Evolutionary conservation across 2,113 vertebrate species (phyloP).

Genomic region (Centropus unirufus): DNA sequence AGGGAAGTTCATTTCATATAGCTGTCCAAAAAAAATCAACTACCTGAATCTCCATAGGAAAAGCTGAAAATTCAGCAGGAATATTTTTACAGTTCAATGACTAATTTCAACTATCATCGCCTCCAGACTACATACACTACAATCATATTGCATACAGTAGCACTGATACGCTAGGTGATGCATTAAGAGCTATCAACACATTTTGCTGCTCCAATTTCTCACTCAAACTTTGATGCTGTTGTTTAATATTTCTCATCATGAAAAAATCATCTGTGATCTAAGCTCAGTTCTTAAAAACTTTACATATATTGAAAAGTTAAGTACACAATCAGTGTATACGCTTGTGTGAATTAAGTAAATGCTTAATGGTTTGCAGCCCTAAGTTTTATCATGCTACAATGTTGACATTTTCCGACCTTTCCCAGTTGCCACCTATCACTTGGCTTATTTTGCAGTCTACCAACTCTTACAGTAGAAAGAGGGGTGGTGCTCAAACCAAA

Average conservation of each 20-base stretch:
- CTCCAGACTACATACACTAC: not conserved
- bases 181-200: not conserved
- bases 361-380: not conserved
- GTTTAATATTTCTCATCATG: not conserved
- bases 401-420: not conserved
- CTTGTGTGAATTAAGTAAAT: not conserved
- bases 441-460: not conserved
- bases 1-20: not conserved
- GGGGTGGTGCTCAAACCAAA: not conserved
- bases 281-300: not conserved
- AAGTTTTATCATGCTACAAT: not conserved
- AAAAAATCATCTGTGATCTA: not conserved
- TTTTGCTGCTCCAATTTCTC: not conserved
- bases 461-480: not conserved
- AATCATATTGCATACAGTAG: not conserved
- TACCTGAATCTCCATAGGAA: not conserved
- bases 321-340: not conserved
- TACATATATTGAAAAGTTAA: not conserved
- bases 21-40: not conserved
- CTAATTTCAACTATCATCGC: not conserved
- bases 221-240: not conserved
- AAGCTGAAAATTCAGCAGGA: not conserved
- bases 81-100: not conserved
- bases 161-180: not conserved
- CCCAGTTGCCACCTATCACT: not conserved